Evolutionary conservation across 2,888 invertebrate species (phyloP), one percentile per base, ranked within the genome.

Genomic region (Chalcis sispes): DNA sequence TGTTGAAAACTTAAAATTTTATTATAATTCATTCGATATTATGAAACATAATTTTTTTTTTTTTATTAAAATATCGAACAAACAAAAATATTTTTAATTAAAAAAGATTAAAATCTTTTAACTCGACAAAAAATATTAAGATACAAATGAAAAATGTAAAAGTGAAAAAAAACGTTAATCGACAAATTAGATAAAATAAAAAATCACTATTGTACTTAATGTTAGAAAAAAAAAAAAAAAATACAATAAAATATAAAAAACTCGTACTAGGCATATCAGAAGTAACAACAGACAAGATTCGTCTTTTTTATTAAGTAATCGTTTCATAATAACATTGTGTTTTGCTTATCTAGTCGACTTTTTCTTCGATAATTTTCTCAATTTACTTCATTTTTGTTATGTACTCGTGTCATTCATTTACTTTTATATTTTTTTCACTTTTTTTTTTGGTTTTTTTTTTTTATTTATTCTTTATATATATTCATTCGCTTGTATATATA

Each of bases 241-340:
- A 52, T 2, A 36, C 46, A 15, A 15, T 15, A n/a, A n/a, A 15
- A 46, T 3, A 15, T 58, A 58, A 25, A 48, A 29, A 56, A 67
- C 18, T 46, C 40, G 27, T 70, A 80, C 72, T 77, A 82, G 81
- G 80, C 79, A 81, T 81, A 82, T 81, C 82, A 83, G 73, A 84
- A 85, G 83, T 85, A 86, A 86, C 86, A 85, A 85, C 84, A 86
- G 85, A 85, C 85, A 85, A 85, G 82, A 85, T 85, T 84, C 79
- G 80, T 64, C 72, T 72, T 84, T 82, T 85, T 86, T 85, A 85
- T 86, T 85, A 85, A 85, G 84, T 85, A 84, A 83, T 85, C 79
- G 80, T 86, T 86, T 85, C 48, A 85, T 86, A 84, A 86, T 86
- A 86, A 86, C 85, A 85, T 85, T 83, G 81, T 83, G 81, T 82